Evolutionary conservation across 1,140 invertebrate genomes (phyloP).

Genomic region (Helicorthomorpha holstii): DNA sequence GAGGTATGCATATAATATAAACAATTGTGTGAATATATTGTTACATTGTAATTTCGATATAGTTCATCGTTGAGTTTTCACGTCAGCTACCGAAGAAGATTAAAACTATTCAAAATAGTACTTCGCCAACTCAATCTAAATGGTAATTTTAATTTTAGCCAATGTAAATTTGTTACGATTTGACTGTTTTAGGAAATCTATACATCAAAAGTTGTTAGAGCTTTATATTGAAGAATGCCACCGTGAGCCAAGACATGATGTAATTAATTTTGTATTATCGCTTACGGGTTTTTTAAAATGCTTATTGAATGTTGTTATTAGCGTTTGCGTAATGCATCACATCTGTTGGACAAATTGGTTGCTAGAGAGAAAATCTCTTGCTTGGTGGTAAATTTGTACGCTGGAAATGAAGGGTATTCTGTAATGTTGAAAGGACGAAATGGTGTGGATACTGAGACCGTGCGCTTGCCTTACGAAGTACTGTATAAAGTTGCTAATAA

Average conservation of each 20-base stretch:
- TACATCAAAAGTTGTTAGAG: constrained; percentile 7
- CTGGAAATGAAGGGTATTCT: constrained; percentile 78
- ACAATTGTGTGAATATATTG: neutral
- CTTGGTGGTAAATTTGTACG: constrained; percentile 75
- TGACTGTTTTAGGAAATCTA: constrained; percentile 7
- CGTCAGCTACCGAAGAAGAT: neutral
- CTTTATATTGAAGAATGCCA: constrained; percentile 4
- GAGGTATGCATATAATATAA: neutral
- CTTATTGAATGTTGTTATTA: constrained; percentile 14
- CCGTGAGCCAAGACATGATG: constrained; percentile 1
- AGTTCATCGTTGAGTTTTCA: neutral
- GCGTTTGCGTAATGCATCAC: constrained; percentile 47
- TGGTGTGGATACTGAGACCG: constrained; percentile 28
- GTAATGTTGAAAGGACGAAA: constrained; percentile 48
- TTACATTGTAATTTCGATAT: neutral
- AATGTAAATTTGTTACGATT: neutral
- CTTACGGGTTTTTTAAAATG: neutral
- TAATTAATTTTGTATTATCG: neutral
- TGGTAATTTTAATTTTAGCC: constrained; percentile 5
- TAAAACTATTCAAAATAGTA: neutral
- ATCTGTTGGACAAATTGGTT: constrained; percentile 67
- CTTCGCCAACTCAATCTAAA: neutral
- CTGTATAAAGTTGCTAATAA: constrained; percentile 10
- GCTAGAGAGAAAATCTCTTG: constrained; percentile 68
- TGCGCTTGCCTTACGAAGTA: constrained; percentile 32